Percentiles rank a stretch among this genome's conserved stretches.
These are phyloP conservation scores for Agriopis marginaria DNA, from an alignment of 2,888 invertebrate genomes.

Conservation along the genomic window DNA sequence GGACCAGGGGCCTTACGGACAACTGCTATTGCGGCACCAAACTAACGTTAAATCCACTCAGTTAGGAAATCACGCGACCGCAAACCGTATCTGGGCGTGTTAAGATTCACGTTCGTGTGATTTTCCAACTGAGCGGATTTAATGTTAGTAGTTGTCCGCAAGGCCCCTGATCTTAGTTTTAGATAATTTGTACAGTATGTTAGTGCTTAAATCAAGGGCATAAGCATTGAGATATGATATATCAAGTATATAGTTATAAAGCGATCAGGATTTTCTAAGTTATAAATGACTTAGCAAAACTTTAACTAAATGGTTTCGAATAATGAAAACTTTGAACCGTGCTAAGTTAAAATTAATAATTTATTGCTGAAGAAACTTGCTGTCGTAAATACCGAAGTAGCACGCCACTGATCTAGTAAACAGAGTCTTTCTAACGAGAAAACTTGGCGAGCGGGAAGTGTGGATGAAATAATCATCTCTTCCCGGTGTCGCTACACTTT, in stretches of 20 bases:
- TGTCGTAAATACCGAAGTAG: conserved; percentile 49
- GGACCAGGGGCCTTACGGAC: no score
- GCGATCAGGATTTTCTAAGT: conserved; percentile 13
- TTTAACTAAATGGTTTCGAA: conserved; percentile 33
- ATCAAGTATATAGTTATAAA: not conserved
- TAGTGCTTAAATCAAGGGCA: not conserved
- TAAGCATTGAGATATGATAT: not conserved
- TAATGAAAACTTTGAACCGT: conserved; percentile 37
- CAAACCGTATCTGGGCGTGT: no score
- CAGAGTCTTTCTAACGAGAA: conserved; percentile 65
- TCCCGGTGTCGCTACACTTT: not conserved
- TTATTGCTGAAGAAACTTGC: conserved; percentile 49
- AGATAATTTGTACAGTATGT: not conserved
- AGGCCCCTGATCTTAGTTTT: not conserved
- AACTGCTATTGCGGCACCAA: no score
- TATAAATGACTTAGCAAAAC: conserved; percentile 20
- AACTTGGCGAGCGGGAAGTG: conserved; percentile 57
- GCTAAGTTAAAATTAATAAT: conserved; percentile 51
- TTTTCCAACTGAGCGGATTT: no score
- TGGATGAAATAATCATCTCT: conserved; percentile 42
- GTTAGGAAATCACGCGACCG: no score
- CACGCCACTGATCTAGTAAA: conserved; percentile 52
- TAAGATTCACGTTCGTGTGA: no score
- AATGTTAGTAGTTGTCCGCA: no score
- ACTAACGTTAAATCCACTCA: no score